Conservation (phyloP, 1,140 invertebrate species). For the Nixonia krombeini region DNA sequence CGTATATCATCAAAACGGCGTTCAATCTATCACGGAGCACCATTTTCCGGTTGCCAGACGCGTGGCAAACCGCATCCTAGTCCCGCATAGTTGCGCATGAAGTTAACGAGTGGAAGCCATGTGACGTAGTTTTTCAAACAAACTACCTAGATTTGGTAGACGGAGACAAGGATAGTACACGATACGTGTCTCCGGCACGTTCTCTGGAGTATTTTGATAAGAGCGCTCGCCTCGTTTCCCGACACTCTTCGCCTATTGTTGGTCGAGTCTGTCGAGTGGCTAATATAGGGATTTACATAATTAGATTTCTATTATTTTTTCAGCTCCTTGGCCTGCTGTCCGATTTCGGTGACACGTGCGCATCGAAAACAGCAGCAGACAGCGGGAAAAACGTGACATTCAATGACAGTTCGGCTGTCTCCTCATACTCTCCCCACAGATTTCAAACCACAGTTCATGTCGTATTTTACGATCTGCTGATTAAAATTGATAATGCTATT, state of each 20-base stretch:
- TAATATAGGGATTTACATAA: conserved; percentile 65
- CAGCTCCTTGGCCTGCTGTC: conserved; percentile 31
- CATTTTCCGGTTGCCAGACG: conserved; percentile 7
- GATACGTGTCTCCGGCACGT: conserved; percentile 57
- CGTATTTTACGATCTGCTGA: no score
- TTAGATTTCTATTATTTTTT: conserved; percentile 63
- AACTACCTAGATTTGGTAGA: conserved; percentile 22
- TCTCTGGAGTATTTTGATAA: conserved; percentile 64
- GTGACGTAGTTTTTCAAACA: conserved; percentile 38
- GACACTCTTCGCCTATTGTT: conserved; percentile 32
- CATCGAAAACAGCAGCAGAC: conserved; percentile 47
- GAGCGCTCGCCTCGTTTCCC: conserved; percentile 34
- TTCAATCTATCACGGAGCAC: conserved; percentile 17
- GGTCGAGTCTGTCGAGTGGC: conserved; percentile 25
- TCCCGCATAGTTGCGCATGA: no score
- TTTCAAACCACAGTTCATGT: no score
- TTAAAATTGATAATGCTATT: no score
- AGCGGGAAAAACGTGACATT: conserved; percentile 1
- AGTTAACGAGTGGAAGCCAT: conserved; percentile 10
- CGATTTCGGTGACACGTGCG: conserved; percentile 54
- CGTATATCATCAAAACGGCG: conserved; percentile 4
- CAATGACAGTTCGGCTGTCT: background rate
- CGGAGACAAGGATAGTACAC: conserved; percentile 24
- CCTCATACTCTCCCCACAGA: no score
- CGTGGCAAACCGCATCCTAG: conserved; percentile 29